Conservation (phyloP, 2,888 invertebrate genomes). For the Hydrotaea diabolus region DNA sequence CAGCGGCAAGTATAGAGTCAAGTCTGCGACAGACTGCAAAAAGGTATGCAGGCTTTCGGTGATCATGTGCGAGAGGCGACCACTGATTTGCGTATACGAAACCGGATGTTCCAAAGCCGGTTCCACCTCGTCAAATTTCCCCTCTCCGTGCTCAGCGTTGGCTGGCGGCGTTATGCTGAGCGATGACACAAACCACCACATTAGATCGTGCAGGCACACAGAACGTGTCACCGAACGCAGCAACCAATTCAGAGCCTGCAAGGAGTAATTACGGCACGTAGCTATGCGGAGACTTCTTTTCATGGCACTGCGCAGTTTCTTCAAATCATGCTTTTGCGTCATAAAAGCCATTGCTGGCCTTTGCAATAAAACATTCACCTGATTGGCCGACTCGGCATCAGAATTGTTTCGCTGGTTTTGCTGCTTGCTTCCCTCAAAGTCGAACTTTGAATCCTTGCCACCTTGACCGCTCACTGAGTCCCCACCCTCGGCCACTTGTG, state of each 20-base stretch:
- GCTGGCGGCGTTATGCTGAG: conserved; percentile 83
- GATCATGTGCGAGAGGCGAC: conserved; percentile 85
- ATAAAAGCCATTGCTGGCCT: conserved; percentile 95
- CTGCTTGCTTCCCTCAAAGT: conserved; percentile 59
- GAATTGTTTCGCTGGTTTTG: conserved; percentile 60
- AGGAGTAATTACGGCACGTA: conserved; percentile 91
- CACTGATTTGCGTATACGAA: conserved; percentile 89
- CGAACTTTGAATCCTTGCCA: conserved; percentile 38
- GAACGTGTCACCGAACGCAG: conserved; percentile 95
- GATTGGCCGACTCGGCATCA: conserved; percentile 72
- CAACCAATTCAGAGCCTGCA: conserved; percentile 98
- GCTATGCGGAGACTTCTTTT: conserved; percentile 91
- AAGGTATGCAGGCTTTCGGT: conserved; percentile 91
- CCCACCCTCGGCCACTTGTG: conserved; percentile 71
- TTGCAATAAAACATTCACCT: conserved; percentile 73
- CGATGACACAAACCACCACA: conserved; percentile 98
- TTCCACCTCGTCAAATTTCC: conserved; percentile 75
- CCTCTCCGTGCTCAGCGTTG: conserved; percentile 78
- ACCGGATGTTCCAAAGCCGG: conserved; percentile 86
- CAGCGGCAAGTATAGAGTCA: conserved; percentile 93
- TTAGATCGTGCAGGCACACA: conserved; percentile 94
- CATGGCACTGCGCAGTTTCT: conserved; percentile 91
- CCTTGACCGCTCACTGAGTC: conserved; percentile 5
- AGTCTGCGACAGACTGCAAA: conserved; percentile 94
- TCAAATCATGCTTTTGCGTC: conserved; percentile 91